phyloP scores from a whole-genome alignment of 2,888 invertebrate species.

The Bursaphelenchus okinawaensis region DNA sequence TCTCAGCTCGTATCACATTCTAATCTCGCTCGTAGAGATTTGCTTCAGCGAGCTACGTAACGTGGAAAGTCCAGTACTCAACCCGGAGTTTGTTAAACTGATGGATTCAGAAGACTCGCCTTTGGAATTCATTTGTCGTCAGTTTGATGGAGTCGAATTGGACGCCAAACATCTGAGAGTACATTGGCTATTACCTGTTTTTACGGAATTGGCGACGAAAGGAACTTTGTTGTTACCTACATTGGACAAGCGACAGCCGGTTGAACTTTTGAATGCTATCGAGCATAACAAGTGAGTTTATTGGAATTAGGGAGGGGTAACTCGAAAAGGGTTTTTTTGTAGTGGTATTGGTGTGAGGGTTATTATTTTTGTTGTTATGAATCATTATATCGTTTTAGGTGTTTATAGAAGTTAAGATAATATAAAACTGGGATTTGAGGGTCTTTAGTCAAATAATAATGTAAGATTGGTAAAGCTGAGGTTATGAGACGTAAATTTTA shows the following conservation, averaged over 20 bases:
- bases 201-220: conserved; percentile 3
- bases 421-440: too few species aligned
- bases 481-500: background rate
- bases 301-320: too few species aligned
- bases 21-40: conserved; percentile 83
- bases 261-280: background rate
- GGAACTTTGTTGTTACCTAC: background rate
- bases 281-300: background rate
- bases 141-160: conserved; percentile 74
- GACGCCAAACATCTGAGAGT: conserved; percentile 86
- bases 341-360: background rate
- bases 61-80: conserved; percentile 48
- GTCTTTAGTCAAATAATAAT: too few species aligned
- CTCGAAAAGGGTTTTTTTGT: background rate
- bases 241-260: background rate
- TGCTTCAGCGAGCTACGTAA: conserved; percentile 80
- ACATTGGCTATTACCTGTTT: conserved; percentile 67
- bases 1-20: conserved; percentile 84
- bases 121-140: conserved; percentile 70
- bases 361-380: too few species aligned
- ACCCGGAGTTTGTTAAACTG: conserved; percentile 32
- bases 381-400: too few species aligned
- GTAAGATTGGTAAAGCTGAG: too few species aligned
- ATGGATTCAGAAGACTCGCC: background rate
- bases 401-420: too few species aligned